Base-by-base conservation (phyloP, 2,797 vertebrate species). In the Lutra lutra region DNA sequence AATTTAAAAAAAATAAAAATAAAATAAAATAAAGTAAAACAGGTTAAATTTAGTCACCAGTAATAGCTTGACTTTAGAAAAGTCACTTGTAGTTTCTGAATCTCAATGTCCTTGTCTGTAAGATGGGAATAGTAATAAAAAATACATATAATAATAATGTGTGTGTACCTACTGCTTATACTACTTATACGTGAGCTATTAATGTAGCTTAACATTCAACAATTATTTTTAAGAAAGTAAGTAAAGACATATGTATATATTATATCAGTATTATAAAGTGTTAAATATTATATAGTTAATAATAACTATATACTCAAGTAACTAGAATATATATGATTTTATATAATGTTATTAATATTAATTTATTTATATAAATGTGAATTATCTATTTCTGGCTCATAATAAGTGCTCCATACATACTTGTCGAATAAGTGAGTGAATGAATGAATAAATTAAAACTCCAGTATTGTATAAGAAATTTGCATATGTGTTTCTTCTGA, bases 61-160 rank as follows among this genome's bases (percentile, higher is more conserved):
- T 79, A 95, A 94, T 89, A 89, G 68, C 23, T 84, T 90, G 40
- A 95, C 85, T 78, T 82, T 20, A 32, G 83, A 77, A 94, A 95
- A 89, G 46, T 86, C 25, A 68, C n/a, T 48, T 84, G 72, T 2
- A 89, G 46, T 46, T 5, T 77, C n/a, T 92, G 21, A 84, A 92
- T 95, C 85, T 96, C 62, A 94, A 68, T 73, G 60, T 46, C 18
- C 48, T 83, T 96, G 14, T 82, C 64, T 83, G 8, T 78, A 87
- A 72, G 35, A 75, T 48, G 48, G 56, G 70, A 14, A 87, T 29
- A 78, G 8, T 72, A 25, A 84, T 73, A 94, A 89, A 96, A 96
- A 91, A 79, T 62, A 86, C 1, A 56, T 75, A 51, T 48, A 40
- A 21, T 89, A 35, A 78, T 92, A 83, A 89, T 35, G 54, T 64